phyloP scores from a whole-genome alignment of 2,888 invertebrate genomes.

The Eledona agricola region DNA sequence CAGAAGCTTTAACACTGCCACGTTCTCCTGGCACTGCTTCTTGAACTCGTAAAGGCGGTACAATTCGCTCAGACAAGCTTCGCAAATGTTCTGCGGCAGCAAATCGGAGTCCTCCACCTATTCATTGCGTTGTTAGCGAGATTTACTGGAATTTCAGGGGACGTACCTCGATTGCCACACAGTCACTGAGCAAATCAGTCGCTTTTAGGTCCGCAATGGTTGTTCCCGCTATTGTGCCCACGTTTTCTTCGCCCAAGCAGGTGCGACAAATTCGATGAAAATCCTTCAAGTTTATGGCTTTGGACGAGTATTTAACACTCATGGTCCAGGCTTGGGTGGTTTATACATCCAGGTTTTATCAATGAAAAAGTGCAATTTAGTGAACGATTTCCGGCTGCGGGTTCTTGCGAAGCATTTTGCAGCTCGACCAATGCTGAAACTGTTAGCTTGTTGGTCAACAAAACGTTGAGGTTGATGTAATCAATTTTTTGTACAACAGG shows the following conservation, averaged over 20 bases:
- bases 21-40: slow-evolving; percentile 17
- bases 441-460: too few relatives aligned
- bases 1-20: slow-evolving; percentile 7
- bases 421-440: too few relatives aligned
- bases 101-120: slow-evolving; percentile 4
- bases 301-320: slow-evolving; percentile 10
- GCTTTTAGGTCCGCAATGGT: slow-evolving; percentile 16
- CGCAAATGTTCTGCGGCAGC: slow-evolving; percentile 20
- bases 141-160: background rate
- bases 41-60: slow-evolving; percentile 17
- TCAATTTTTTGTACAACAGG: too few relatives aligned
- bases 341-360: background rate
- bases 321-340: slow-evolving; percentile 2
- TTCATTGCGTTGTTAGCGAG: too few relatives aligned
- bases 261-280: slow-evolving; percentile 19
- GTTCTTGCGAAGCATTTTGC: too few relatives aligned
- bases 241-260: slow-evolving; percentile 18
- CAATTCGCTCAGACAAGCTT: slow-evolving; percentile 10
- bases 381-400: too few relatives aligned
- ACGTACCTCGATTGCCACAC: slow-evolving; percentile 1
- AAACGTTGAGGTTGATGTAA: too few relatives aligned
- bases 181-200: slow-evolving; percentile 7
- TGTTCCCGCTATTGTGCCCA: slow-evolving; percentile 8
- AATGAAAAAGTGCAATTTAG: background rate
- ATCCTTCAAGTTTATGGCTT: slow-evolving; percentile 18